phyloP scores from a whole-genome alignment of 2,888 invertebrate species.

The Leucania comma region DNA sequence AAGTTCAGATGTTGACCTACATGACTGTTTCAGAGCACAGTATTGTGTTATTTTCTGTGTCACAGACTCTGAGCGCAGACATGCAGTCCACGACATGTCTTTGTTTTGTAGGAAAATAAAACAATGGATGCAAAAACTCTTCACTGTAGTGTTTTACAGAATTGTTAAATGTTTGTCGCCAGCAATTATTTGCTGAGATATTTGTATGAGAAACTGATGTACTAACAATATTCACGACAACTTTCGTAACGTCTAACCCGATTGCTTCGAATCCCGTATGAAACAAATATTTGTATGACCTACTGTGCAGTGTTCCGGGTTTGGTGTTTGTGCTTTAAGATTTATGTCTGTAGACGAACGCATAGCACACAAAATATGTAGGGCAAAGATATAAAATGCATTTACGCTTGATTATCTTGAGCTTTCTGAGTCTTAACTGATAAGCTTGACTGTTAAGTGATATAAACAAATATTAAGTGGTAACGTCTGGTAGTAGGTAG shows the following conservation, averaged over 20 bases:
- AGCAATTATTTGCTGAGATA: no score
- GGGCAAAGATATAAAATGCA: not conserved
- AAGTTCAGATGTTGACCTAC: not conserved
- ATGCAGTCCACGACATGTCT: slow-evolving; percentile 10
- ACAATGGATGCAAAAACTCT: slow-evolving; percentile 10
- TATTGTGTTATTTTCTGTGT: slow-evolving; percentile 8
- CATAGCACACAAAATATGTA: not conserved
- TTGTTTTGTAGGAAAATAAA: slow-evolving; percentile 15
- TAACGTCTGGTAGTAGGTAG: not conserved
- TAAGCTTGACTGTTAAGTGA: not conserved
- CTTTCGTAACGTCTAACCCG: slow-evolving; percentile 21
- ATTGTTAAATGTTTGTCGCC: not conserved
- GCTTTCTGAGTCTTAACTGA: not conserved
- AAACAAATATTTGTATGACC: slow-evolving; percentile 45
- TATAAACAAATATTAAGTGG: not conserved
- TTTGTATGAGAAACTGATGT: not conserved
- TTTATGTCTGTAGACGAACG: slow-evolving; percentile 19
- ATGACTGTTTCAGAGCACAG: not conserved
- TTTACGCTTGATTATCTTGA: not conserved
- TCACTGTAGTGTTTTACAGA: slow-evolving; percentile 1
- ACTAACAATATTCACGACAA: not conserved
- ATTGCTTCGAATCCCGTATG: slow-evolving; percentile 25
- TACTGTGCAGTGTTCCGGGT: slow-evolving; percentile 39
- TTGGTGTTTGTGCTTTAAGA: slow-evolving; percentile 23
- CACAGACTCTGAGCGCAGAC: slow-evolving; percentile 8